A percentile compares a stretch with the other conserved stretches of the same genome.
Conservation (phyloP, 2,888 invertebrate genomes). For the Eremobia ochroleuca region DNA sequence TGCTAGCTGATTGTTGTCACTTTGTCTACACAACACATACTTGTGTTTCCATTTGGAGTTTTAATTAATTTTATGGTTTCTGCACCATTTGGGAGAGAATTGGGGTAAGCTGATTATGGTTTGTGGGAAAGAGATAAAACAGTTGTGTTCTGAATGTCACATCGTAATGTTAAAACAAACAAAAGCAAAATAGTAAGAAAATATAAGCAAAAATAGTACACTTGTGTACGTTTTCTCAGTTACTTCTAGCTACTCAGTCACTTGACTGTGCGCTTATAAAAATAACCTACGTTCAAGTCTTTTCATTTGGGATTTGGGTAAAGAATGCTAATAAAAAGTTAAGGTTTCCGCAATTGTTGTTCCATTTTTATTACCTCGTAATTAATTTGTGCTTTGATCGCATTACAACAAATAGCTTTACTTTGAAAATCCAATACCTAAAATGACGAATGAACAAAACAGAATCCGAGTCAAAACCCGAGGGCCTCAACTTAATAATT, state of each 20-base stretch:
- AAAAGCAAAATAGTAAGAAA: not conserved
- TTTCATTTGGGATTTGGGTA: not conserved
- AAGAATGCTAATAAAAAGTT: not conserved
- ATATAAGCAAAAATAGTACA: not conserved
- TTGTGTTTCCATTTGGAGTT: conserved; percentile 45
- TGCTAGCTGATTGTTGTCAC: conserved; percentile 56
- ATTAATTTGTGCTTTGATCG: not conserved
- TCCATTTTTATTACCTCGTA: not conserved
- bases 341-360: not conserved
- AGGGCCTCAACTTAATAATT: conserved; percentile 55
- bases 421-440: not conserved
- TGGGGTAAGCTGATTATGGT: conserved; percentile 39
- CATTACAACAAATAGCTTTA: conserved; percentile 21
- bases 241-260: not conserved
- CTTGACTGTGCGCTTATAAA: not conserved
- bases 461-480: conserved; percentile 34
- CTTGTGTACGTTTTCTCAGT: not conserved
- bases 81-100: conserved; percentile 33
- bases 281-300: not conserved
- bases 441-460: conserved; percentile 29
- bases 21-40: conserved; percentile 29
- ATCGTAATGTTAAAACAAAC: conserved; percentile 10
- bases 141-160: not conserved
- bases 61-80: conserved; percentile 59
- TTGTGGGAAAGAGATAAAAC: conserved; percentile 21